A percentile compares a stretch with the other conserved stretches of the same genome.
Conservation (phyloP, 1,140 invertebrate species). For the Drosophila tropicalis region DNA sequence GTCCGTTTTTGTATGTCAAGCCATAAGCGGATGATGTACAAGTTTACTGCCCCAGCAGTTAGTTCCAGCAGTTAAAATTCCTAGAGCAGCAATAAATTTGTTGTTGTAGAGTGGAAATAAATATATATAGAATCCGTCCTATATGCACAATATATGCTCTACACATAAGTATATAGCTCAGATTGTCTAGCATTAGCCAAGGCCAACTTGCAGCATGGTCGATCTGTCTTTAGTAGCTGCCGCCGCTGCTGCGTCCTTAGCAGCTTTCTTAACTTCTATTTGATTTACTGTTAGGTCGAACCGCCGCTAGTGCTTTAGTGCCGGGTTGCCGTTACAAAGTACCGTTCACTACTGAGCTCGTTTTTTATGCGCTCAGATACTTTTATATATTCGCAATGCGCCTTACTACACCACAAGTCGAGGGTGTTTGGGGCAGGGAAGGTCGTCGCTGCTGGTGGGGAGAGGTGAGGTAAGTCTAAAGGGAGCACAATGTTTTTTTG, state of each 20-base stretch:
- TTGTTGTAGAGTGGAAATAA: conserved; percentile 12
- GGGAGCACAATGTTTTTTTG: neutral
- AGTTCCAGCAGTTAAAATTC: conserved; percentile 25
- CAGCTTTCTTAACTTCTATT: conserved; percentile 16
- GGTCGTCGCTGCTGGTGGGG: neutral
- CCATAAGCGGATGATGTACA: conserved; percentile 30
- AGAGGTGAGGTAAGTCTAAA: conserved; percentile 1
- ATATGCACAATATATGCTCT: neutral
- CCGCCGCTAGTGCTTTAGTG: conserved; percentile 27
- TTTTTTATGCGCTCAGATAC: conserved; percentile 82
- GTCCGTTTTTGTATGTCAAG: conserved; percentile 15
- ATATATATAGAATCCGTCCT: neutral
- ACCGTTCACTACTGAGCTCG: conserved; percentile 82
- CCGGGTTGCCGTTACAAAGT: conserved; percentile 71
- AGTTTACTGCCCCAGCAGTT: conserved; percentile 37
- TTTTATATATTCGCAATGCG: conserved; percentile 82
- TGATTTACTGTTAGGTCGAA: conserved; percentile 40
- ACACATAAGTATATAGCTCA: neutral
- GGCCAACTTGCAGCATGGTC: conserved; percentile 19
- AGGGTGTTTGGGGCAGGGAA: neutral
- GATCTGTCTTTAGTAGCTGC: neutral
- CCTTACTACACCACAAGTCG: conserved; percentile 27
- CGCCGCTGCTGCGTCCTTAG: conserved; percentile 3
- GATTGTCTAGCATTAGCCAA: conserved; percentile 24
- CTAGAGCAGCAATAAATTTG: conserved; percentile 33